Conservation (phyloP, 2,888 invertebrate genomes). For the Latrodectus elegans region DNA sequence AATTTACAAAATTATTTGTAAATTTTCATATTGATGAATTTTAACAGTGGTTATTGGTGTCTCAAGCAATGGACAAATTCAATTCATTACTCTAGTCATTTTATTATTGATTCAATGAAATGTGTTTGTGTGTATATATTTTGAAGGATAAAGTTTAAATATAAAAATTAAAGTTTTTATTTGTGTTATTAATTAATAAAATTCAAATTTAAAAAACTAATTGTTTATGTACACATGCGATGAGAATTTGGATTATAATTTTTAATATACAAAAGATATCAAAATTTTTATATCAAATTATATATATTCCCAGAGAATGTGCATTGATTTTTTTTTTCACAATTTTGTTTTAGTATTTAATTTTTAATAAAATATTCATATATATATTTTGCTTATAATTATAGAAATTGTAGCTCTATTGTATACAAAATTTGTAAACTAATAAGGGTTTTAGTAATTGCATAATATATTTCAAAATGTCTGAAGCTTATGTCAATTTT, state of each 20-base stretch:
- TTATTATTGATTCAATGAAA: background rate
- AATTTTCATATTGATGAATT: conserved; percentile 34
- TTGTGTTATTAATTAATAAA: background rate
- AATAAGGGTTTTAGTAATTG: too few species aligned
- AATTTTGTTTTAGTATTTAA: too few species aligned
- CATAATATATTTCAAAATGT: too few species aligned
- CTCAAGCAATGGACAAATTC: background rate
- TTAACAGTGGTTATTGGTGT: conserved; percentile 22
- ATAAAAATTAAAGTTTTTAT: background rate
- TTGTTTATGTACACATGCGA: background rate
- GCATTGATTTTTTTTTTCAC: too few species aligned
- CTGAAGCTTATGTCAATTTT: too few species aligned
- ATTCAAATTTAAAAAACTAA: background rate
- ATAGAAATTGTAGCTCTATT: too few species aligned
- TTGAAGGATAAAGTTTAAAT: background rate
- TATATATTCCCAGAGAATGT: too few species aligned
- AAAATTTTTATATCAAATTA: background rate
- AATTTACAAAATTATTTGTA: conserved; percentile 25
- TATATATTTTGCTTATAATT: too few species aligned
- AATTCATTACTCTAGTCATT: background rate
- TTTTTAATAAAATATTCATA: too few species aligned
- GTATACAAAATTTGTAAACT: too few species aligned
- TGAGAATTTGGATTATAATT: too few species aligned
- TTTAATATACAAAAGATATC: background rate
- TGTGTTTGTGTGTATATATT: background rate